Conservation (phyloP, 2,797 vertebrate species). For the Lithobates sylvaticus region DNA sequence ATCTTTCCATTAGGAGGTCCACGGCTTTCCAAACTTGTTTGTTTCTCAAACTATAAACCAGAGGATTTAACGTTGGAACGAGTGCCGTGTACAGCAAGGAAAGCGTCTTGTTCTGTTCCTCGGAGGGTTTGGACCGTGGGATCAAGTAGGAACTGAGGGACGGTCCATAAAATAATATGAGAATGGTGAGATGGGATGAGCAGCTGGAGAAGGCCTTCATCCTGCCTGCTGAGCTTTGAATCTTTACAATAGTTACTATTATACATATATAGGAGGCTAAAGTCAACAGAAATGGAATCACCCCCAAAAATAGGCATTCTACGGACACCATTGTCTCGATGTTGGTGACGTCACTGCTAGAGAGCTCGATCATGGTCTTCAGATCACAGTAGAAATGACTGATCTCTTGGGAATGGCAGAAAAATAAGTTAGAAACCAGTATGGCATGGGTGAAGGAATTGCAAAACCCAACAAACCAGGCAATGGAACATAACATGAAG, state of each 20-base stretch:
- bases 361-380: constrained; percentile 50
- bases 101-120: background rate
- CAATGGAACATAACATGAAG: background rate
- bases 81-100: background rate
- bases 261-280: constrained; percentile 6
- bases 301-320: background rate
- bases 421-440: constrained; percentile 47
- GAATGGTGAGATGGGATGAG: constrained; percentile 12
- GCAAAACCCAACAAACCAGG: constrained; percentile 60
- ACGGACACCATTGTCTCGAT: background rate
- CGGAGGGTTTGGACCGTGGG: background rate
- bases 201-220: constrained; percentile 14
- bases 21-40: background rate
- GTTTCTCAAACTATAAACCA: constrained; percentile 26
- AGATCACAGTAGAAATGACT: constrained; percentile 67
- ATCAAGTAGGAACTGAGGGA: background rate
- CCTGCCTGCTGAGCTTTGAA: background rate
- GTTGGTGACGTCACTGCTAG: constrained; percentile 41
- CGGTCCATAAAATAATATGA: constrained; percentile 5
- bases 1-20: background rate
- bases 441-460: constrained; percentile 31
- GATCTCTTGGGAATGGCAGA: constrained; percentile 53
- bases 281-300: background rate
- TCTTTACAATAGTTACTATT: background rate
- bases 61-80: constrained; percentile 8